Base-by-base conservation (phyloP, 2,797 vertebrate species). In the Enteromius treurensis region DNA sequence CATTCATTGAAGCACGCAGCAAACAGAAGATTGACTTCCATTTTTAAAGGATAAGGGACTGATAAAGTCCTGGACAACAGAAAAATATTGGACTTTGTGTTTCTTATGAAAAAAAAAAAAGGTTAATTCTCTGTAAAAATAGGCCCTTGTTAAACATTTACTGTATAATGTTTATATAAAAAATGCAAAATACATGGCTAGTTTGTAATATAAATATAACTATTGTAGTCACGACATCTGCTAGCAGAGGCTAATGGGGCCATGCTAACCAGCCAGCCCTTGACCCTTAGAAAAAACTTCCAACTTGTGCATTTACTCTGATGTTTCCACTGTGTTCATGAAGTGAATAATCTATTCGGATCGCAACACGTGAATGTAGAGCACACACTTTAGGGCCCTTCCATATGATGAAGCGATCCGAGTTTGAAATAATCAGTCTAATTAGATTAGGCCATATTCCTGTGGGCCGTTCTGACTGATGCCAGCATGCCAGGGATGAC, bases 401-500 rank as follows among this genome's bases (percentile, higher is more conserved):
- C 77, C 67, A 76, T 69, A 69, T 42, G 58, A 83, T 84, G 83
- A 79, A 65, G 69, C 42, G 85, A 85, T 81, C 81, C 62, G 58
- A 80, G 82, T 75, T 81, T 78, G 77, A 88, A 84, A 77, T 85
- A 87, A 85, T 87, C 86, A 87, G 79, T 75, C 79, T 88, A 87
- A 88, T 88, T 88, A 82, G 82, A 87, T 88, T 79, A 84, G 78
- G 65, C 77, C 67, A 69, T 75, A 74, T 79, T 84, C 76, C 81
- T 81, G 37, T n/a, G 74, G 79, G 81, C 76, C 84, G 81, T 84
- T 86, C 70, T 37, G 49, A 82, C 77, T 86, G 82, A 86, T 80
- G 86, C 84, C 82, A 84, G 87, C 84, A 87, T 80, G 82, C 81
- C 87, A 85, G 49, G 51, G 32, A 82, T 87, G 87, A 88, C 87